phyloP scores from a whole-genome alignment of 2,888 invertebrate species.

The Leuctra nigra region DNA sequence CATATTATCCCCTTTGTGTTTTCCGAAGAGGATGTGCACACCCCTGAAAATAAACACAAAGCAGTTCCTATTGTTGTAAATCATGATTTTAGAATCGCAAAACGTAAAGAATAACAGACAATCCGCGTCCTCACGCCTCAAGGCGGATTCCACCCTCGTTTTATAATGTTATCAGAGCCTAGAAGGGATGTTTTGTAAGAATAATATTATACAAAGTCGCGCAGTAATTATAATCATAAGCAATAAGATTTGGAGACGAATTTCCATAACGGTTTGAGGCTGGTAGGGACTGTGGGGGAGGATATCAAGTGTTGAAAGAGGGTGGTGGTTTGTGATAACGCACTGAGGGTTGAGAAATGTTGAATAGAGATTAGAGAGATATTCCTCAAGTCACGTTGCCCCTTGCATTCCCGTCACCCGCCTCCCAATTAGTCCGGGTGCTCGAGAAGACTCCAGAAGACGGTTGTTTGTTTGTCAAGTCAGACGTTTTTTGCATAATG shows the following conservation, averaged over 20 bases:
- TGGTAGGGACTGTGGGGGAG: not conserved
- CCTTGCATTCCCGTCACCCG: too few species aligned
- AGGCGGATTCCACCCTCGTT: not conserved
- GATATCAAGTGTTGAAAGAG: slow-evolving; percentile 9
- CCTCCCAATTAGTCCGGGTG: too few species aligned
- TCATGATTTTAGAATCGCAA: slow-evolving; percentile 23
- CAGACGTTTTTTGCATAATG: too few species aligned
- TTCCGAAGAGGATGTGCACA: too few species aligned
- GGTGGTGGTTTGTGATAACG: not conserved
- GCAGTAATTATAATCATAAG: slow-evolving; percentile 16
- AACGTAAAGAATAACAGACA: slow-evolving; percentile 11
- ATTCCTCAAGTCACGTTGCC: too few species aligned
- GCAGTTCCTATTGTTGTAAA: too few species aligned
- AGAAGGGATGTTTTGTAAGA: slow-evolving; percentile 1
- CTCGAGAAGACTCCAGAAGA: too few species aligned
- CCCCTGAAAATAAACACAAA: too few species aligned
- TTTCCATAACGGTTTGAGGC: slow-evolving; percentile 9
- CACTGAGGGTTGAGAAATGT: not conserved
- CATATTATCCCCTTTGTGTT: too few species aligned
- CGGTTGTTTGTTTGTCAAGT: too few species aligned
- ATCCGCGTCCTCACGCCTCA: not conserved
- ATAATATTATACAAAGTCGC: too few species aligned
- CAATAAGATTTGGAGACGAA: slow-evolving; percentile 4
- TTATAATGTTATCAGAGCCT: slow-evolving; percentile 15
- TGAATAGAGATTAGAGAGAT: too few species aligned